phyloP scores from a whole-genome alignment of 2,797 vertebrate species.

The Channallabes apus region DNA sequence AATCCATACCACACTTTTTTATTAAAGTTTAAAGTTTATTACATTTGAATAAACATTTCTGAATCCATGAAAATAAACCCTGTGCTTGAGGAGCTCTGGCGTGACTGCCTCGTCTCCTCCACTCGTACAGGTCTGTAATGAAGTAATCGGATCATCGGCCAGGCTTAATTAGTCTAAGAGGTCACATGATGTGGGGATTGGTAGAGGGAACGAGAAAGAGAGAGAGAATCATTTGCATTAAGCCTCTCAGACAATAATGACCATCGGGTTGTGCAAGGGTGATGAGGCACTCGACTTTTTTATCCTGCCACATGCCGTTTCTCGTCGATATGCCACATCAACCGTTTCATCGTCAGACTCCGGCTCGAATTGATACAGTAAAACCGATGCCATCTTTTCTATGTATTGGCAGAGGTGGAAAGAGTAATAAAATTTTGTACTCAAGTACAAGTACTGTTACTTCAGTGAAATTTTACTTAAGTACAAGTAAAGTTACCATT shows the following conservation, averaged over 20 bases:
- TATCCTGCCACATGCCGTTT: neutral
- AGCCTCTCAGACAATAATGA: conserved; percentile 8
- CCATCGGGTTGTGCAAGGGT: neutral
- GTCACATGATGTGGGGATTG: conserved; percentile 34
- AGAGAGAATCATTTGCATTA: conserved; percentile 14
- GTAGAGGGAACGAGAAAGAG: conserved; percentile 15
- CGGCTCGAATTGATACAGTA: no score
- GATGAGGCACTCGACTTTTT: neutral
- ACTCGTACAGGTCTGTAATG: conserved; percentile 40
- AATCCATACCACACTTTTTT: neutral
- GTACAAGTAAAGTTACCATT: no score
- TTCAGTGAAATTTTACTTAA: no score
- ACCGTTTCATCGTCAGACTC: no score
- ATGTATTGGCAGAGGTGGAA: no score
- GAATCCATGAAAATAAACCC: conserved; percentile 5
- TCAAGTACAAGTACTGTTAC: no score
- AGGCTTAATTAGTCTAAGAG: conserved; percentile 51
- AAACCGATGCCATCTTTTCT: no score
- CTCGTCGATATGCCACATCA: no score
- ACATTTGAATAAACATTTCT: neutral
- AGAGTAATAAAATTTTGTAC: no score
- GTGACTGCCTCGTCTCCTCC: conserved; percentile 5
- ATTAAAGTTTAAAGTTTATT: neutral
- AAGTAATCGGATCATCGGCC: conserved; percentile 46
- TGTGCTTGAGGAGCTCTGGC: conserved; percentile 9